Evolutionary conservation across 92 coral and sea anemone genomes (phyloP).

Genomic region (Heteractis magnifica): DNA sequence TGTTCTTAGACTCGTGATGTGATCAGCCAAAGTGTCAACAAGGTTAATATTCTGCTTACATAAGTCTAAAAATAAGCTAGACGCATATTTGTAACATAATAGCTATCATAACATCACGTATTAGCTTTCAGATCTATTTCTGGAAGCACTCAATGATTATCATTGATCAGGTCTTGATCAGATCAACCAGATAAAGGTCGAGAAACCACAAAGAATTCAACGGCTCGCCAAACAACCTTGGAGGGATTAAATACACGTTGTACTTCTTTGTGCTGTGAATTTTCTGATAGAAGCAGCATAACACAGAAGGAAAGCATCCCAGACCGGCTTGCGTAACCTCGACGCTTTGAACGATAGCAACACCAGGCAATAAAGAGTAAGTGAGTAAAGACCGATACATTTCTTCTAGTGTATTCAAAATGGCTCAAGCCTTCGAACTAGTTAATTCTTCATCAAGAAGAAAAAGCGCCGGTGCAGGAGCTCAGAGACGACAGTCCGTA

Average conservation of each 20-base stretch:
- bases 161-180: constrained; percentile 1
- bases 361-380: neutral
- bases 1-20: neutral
- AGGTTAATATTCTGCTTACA: neutral
- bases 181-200: neutral
- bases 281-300: neutral
- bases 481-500: constrained; percentile 27
- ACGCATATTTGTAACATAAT: neutral
- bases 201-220: neutral
- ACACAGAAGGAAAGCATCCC: neutral
- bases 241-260: neutral
- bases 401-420: neutral
- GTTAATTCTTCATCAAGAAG: neutral
- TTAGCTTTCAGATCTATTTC: constrained; percentile 4
- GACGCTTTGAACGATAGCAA: too few species aligned
- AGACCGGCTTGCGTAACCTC: neutral
- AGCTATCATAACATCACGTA: constrained; percentile 14
- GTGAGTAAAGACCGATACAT: neutral
- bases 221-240: neutral
- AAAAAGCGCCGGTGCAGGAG: neutral
- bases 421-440: constrained; percentile 6
- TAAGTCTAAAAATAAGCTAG: neutral
- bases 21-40: neutral
- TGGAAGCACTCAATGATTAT: neutral
- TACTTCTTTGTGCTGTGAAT: neutral